Percentiles rank a stretch among this genome's conserved stretches.
Conservation (phyloP, 2,113 vertebrate genomes). For the Hyla sarda region DNA sequence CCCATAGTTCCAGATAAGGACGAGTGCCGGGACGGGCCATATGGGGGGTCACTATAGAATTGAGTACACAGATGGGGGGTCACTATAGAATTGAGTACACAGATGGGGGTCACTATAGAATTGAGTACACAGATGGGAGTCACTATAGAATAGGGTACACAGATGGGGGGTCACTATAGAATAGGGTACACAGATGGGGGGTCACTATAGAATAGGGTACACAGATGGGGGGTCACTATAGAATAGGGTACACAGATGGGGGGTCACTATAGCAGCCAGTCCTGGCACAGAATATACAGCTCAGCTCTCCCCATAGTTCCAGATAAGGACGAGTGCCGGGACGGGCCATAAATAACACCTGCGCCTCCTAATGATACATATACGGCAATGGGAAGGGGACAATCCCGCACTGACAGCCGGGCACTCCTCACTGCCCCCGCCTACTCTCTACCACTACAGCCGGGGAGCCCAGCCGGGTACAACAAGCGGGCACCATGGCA, state of each 20-base stretch:
- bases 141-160: no score
- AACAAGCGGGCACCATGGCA: not conserved
- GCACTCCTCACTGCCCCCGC: conserved; percentile 20
- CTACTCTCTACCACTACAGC: not conserved
- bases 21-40: not conserved
- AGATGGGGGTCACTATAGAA: no score
- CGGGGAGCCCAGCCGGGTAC: not conserved
- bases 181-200: no score
- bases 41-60: no score
- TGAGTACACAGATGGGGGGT: no score
- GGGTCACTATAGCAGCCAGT: no score
- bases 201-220: no score
- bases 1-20: not conserved
- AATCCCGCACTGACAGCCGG: conserved; percentile 13
- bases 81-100: no score
- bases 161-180: no score
- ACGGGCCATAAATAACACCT: conserved; percentile 21
- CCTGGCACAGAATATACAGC: not conserved
- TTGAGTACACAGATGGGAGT: no score
- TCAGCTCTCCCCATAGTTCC: not conserved
- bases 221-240: no score
- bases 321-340: not conserved
- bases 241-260: no score
- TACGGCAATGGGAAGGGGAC: not conserved
- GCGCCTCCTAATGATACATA: not conserved